Base-by-base conservation (phyloP, 2,797 vertebrate genomes). In the Falco biarmicus region DNA sequence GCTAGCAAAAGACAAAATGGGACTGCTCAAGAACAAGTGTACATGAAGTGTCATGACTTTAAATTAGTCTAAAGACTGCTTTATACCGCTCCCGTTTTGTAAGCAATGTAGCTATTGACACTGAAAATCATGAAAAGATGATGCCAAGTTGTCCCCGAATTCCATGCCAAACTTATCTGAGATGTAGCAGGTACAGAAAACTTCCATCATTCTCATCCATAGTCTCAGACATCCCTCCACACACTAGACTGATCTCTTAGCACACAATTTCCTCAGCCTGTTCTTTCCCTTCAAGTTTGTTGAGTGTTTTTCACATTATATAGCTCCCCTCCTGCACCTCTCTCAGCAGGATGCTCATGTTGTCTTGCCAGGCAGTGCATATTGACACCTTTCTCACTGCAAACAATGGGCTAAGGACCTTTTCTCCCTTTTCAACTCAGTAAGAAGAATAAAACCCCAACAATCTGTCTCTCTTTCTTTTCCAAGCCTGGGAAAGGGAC, bases 41-140 rank as follows among this genome's bases (percentile, higher is more conserved):
- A 25, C 5, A 28, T 9, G 11, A 73, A 77, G 4, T 0, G 0
- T 43, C 65, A 57, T 25, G 54, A 31, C 47, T 78, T 71, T 4
- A 19, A 53, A 47, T 43, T 14, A 26, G 8, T 5, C 32, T 60
- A 41, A 73, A 69, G 9, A 20, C 16, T 25, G 3, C 20, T 39
- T 80, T 9, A 53, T 41, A 83, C 7, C 11, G 9, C 12, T 84
- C 7, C 34, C 2, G 5, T 39, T 39, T 50, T 31, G 3, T 14
- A 39, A 50, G 6, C 19, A 20, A n/a, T 31, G 32, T 53, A 63
- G 7, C 21, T 45, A 39, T 37, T 84, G 71, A 57, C n/a, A 43
- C 12, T 24, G 11, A 48, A 54, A 17, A 48, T 51, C 16, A 19
- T 25, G 28, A 68, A 43, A 71, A 25, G 34, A 41, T 66, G 10